Conservation (phyloP, 2,888 invertebrate genomes). For the Tetrapedia diversipes region DNA sequence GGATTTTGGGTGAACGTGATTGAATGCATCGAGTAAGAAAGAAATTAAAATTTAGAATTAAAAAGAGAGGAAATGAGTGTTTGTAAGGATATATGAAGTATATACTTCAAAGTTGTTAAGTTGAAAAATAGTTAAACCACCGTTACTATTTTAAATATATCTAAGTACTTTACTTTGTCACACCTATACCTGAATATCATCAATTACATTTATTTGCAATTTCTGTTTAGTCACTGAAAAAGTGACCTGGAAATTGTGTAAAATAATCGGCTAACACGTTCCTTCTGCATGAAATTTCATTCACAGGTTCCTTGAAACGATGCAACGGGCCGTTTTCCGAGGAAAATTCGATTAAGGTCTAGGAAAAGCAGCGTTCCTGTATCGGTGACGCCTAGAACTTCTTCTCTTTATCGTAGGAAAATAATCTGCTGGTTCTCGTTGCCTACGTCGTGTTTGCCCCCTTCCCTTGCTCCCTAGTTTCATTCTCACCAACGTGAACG, state of each 20-base stretch:
- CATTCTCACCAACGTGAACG: background rate
- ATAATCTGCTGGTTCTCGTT: slow-evolving; percentile 32
- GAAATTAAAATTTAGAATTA: too few relatives aligned
- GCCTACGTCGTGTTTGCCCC: slow-evolving; percentile 23
- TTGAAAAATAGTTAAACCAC: too few relatives aligned
- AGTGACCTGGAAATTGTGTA: background rate
- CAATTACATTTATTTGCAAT: too few relatives aligned
- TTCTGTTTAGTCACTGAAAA: too few relatives aligned
- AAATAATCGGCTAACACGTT: background rate
- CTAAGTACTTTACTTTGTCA: too few relatives aligned
- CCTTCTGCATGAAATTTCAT: background rate
- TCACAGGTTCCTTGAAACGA: background rate
- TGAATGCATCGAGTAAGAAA: background rate
- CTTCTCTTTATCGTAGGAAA: slow-evolving; percentile 33
- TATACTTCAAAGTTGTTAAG: too few relatives aligned
- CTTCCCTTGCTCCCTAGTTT: background rate
- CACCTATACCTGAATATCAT: too few relatives aligned
- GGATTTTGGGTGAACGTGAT: too few relatives aligned
- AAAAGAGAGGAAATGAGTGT: too few relatives aligned
- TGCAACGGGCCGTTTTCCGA: slow-evolving; percentile 4
- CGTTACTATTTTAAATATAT: too few relatives aligned
- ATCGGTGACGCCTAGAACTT: slow-evolving; percentile 12
- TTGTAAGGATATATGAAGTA: too few relatives aligned
- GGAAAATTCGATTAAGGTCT: background rate
- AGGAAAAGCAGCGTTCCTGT: slow-evolving; percentile 2